Conservation (phyloP, 2,888 invertebrate species). For the Caenorhabditis afra region DNA sequence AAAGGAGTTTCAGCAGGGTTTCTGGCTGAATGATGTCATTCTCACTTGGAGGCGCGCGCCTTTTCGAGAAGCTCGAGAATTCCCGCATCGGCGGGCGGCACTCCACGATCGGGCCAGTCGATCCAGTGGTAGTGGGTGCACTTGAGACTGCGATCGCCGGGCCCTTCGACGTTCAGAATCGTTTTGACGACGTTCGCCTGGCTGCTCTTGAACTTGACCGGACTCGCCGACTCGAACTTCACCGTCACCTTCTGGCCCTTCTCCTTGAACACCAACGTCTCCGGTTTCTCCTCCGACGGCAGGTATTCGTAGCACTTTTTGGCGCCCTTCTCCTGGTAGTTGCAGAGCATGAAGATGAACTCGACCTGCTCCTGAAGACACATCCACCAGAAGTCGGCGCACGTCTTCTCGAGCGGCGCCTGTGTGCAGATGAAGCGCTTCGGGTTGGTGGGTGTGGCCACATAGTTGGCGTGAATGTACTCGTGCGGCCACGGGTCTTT, state of each 20-base stretch:
- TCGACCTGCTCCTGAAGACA: slow-evolving; percentile 52
- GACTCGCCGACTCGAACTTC: slow-evolving; percentile 22
- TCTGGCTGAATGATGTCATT: background rate
- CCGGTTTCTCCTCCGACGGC: slow-evolving; percentile 31
- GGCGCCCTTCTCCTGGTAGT: slow-evolving; percentile 53
- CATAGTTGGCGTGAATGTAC: slow-evolving; percentile 48
- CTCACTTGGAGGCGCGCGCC: slow-evolving; percentile 39
- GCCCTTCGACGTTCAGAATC: slow-evolving; percentile 30
- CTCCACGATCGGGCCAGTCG: slow-evolving; percentile 48
- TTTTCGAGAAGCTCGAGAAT: slow-evolving; percentile 48
- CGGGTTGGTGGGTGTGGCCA: slow-evolving; percentile 19
- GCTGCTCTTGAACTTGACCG: slow-evolving; percentile 23
- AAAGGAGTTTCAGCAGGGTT: too few species aligned
- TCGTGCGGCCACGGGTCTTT: slow-evolving; percentile 18
- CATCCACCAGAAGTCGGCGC: slow-evolving; percentile 63
- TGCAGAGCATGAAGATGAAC: slow-evolving; percentile 63
- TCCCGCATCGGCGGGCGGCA: slow-evolving; percentile 55
- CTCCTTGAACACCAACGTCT: slow-evolving; percentile 34
- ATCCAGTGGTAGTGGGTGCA: slow-evolving; percentile 57
- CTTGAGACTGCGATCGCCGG: slow-evolving; percentile 24
- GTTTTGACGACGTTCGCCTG: too few species aligned
- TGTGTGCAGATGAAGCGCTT: slow-evolving; percentile 54
- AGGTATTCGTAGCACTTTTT: slow-evolving; percentile 56
- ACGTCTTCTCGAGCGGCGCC: slow-evolving; percentile 56
- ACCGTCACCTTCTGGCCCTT: slow-evolving; percentile 27